phyloP scores from a whole-genome alignment of 92 coral and sea anemone species.

The Phenganax marumi region DNA sequence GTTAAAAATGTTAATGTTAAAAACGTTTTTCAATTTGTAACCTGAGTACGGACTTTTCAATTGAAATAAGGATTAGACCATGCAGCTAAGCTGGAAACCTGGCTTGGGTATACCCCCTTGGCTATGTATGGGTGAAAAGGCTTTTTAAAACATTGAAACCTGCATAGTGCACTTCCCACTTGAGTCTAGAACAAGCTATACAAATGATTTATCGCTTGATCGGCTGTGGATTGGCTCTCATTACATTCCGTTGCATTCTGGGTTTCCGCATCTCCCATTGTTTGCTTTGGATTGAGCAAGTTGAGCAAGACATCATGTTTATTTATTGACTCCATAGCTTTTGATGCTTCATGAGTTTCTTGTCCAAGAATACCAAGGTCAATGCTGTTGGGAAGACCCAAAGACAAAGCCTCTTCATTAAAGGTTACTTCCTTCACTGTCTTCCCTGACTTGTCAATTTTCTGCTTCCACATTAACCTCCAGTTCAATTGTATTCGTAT shows the following conservation, averaged over 20 bases:
- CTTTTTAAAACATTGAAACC: no score
- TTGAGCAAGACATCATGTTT: slow-evolving; percentile 20
- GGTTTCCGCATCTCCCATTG: slow-evolving; percentile 47
- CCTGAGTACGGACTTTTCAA: no score
- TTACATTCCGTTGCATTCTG: slow-evolving; percentile 29
- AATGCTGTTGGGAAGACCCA: not conserved
- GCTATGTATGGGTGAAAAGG: no score
- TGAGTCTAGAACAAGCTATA: no score
- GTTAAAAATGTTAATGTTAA: no score
- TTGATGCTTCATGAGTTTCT: not conserved
- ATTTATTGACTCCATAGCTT: not conserved
- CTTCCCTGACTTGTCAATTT: slow-evolving; percentile 40
- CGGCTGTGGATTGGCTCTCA: slow-evolving; percentile 22
- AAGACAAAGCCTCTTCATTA: slow-evolving; percentile 5
- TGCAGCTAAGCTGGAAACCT: no score
- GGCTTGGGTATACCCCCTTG: no score
- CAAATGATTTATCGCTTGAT: no score
- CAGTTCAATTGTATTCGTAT: slow-evolving; percentile 25
- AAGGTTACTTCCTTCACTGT: slow-evolving; percentile 34
- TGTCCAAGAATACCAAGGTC: not conserved
- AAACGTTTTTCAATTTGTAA: no score
- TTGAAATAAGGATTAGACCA: no score
- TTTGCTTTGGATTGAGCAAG: slow-evolving; percentile 31
- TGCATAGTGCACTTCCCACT: no score
- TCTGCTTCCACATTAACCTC: slow-evolving; percentile 7